Evolutionary conservation across 2,888 invertebrate species (phyloP).

Genomic region (Nemoura dubitans): DNA sequence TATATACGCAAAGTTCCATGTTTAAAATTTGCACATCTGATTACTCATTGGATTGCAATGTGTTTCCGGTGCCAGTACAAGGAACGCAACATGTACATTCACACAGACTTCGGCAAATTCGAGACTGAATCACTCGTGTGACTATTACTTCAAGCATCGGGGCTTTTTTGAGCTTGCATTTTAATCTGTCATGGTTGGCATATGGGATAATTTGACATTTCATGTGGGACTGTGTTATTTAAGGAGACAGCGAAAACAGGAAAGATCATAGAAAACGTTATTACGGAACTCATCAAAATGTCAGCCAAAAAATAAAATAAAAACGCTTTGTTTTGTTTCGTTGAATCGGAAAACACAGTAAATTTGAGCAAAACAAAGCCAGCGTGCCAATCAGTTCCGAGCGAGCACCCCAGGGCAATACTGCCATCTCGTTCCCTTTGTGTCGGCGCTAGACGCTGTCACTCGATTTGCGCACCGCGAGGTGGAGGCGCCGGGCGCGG

Average conservation of each 20-base stretch:
- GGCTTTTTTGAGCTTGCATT: neutral
- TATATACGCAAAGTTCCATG: neutral
- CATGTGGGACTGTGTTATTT: neutral
- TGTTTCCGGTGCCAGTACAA: neutral
- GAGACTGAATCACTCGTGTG: neutral
- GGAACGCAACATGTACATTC: neutral
- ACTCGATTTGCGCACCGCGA: neutral
- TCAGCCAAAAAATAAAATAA: neutral
- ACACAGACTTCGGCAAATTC: neutral
- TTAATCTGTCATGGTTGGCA: conserved; percentile 30
- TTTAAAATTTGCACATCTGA: neutral
- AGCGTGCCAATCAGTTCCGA: neutral
- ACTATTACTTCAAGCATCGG: neutral
- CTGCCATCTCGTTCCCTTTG: neutral
- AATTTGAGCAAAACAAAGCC: neutral
- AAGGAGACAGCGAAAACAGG: neutral
- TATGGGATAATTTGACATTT: conserved; percentile 31
- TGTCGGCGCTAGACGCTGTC: neutral
- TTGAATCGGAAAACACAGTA: neutral
- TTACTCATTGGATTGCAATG: neutral
- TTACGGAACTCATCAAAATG: conserved; percentile 16
- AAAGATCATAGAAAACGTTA: neutral
- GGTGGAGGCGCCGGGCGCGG: neutral
- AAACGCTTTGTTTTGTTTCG: neutral
- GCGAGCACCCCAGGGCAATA: neutral